Percentiles rank a stretch among this genome's conserved stretches.
These are phyloP conservation scores for Priocnemis perturbator DNA, from an alignment of 2,888 invertebrate species.

Conservation along the genomic window DNA sequence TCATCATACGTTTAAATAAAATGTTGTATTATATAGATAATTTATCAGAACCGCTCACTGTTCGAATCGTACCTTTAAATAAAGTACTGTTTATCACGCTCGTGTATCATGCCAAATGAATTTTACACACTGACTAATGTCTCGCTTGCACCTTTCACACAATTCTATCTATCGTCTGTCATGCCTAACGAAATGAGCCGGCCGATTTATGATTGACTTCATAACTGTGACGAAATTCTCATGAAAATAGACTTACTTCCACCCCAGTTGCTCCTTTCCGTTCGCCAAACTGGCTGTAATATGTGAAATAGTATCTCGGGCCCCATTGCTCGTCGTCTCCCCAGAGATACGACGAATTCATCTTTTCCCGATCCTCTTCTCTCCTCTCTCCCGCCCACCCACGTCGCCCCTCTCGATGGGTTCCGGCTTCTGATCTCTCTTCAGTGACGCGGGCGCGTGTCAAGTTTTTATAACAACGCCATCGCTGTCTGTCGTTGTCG, in stretches of 20 bases:
- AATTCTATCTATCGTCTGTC: too few species aligned
- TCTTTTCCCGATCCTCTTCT: constrained; percentile 29
- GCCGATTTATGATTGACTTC: too few species aligned
- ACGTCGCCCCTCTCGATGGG: not conserved
- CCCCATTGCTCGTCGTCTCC: constrained; percentile 78
- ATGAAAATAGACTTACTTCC: constrained; percentile 63
- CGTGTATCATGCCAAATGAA: too few species aligned
- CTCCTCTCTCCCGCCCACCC: not conserved
- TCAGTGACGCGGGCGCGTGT: not conserved
- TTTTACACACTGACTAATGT: too few species aligned
- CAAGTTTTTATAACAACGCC: not conserved
- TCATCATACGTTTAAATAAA: too few species aligned
- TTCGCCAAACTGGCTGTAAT: constrained; percentile 77
- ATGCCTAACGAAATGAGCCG: too few species aligned
- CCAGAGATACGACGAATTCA: constrained; percentile 77
- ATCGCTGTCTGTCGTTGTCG: not conserved
- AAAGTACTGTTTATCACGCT: too few species aligned
- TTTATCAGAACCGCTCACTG: too few species aligned
- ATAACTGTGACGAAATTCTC: too few species aligned
- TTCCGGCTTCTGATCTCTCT: not conserved
- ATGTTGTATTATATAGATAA: too few species aligned
- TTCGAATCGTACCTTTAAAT: too few species aligned
- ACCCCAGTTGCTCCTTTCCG: constrained; percentile 70
- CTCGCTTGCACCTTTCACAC: too few species aligned
- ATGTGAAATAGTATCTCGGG: constrained; percentile 78